Conservation (phyloP, 2,888 invertebrate genomes). For the Exocentrus adspersus region DNA sequence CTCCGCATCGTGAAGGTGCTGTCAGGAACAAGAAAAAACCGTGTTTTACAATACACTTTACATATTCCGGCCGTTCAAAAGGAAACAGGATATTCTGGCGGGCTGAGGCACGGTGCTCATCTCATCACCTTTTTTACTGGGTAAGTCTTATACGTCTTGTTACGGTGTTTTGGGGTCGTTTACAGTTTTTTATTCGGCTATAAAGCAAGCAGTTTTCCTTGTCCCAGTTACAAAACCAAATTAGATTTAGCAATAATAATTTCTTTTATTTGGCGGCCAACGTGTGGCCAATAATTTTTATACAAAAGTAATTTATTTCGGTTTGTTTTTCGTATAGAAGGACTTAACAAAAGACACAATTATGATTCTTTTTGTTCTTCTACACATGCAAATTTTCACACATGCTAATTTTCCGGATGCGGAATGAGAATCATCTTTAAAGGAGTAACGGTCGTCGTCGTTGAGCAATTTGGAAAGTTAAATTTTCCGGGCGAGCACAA, state of each 20-base stretch:
- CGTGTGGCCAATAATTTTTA: no score
- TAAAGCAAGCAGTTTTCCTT: no score
- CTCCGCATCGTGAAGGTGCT: constrained; percentile 48
- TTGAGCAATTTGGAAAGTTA: constrained; percentile 7
- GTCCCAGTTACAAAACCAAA: no score
- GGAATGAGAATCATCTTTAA: constrained; percentile 2
- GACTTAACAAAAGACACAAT: no score
- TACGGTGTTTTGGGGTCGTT: background rate
- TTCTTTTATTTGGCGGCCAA: no score
- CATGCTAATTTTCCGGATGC: background rate
- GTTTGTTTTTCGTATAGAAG: no score
- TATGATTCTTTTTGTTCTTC: no score
- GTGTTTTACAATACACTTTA: constrained; percentile 51
- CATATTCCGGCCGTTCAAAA: constrained; percentile 41
- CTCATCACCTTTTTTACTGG: constrained; percentile 6
- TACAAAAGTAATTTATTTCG: no score
- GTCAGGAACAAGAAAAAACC: constrained; percentile 51
- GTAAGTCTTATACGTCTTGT: background rate
- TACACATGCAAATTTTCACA: no score
- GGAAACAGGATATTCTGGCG: constrained; percentile 26
- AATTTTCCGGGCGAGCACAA: constrained; percentile 8
- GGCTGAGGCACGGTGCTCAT: no score
- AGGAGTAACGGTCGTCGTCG: background rate
- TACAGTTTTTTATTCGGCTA: background rate
- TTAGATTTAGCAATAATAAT: no score